Conservation (phyloP, 2,113 vertebrate genomes). For the Gila orcuttii region DNA sequence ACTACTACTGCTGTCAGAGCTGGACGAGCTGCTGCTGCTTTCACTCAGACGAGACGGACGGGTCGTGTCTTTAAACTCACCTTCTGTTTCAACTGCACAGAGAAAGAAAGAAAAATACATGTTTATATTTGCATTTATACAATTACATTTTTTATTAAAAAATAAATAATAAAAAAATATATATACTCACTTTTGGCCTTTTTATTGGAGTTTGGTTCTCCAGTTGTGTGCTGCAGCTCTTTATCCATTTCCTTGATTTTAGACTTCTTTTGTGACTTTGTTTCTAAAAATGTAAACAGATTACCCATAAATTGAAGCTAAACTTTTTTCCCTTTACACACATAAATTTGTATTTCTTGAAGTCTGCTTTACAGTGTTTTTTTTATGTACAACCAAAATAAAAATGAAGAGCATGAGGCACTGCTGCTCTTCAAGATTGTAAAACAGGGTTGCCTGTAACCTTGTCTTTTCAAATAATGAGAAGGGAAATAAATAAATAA, state of each 20-base stretch:
- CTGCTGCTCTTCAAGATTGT: no score
- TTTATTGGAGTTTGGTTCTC: constrained; percentile 69
- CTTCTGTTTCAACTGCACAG: constrained; percentile 65
- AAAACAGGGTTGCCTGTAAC: no score
- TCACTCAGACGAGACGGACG: constrained; percentile 73
- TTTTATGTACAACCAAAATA: no score
- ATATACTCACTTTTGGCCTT: constrained; percentile 70
- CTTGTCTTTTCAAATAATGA: no score
- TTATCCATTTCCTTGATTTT: constrained; percentile 72
- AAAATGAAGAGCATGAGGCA: no score
- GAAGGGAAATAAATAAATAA: no score
- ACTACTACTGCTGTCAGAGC: constrained; percentile 71
- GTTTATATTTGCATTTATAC: background rate
- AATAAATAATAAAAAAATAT: background rate
- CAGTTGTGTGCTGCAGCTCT: constrained; percentile 67
- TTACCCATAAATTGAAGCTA: background rate
- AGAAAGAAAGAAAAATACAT: background rate
- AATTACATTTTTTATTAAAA: background rate
- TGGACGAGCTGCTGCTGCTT: constrained; percentile 73
- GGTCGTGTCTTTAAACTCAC: constrained; percentile 24
- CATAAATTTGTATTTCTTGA: background rate
- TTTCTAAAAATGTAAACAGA: constrained; percentile 66
- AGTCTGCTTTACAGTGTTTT: no score
- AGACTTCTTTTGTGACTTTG: constrained; percentile 60
- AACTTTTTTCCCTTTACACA: background rate